A percentile compares a stretch with the other conserved stretches of the same genome.
Conservation (phyloP, 2,797 vertebrate species). For the Dallia pectoralis region DNA sequence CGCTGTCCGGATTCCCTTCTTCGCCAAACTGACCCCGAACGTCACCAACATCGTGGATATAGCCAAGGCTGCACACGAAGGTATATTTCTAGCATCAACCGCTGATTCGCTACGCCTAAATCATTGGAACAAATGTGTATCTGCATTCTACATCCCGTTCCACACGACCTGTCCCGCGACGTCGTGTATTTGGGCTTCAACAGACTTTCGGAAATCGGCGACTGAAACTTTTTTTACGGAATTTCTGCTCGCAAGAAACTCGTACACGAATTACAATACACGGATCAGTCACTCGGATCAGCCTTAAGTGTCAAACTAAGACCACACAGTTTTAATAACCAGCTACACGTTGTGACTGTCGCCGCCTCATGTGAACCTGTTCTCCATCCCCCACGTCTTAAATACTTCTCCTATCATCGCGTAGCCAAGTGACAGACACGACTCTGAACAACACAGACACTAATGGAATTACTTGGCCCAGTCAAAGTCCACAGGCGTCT, state of each 20-base stretch:
- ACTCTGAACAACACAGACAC: neutral
- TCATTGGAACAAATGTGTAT: too few species aligned
- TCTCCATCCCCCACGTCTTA: neutral
- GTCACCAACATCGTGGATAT: constrained; percentile 89
- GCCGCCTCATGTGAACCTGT: neutral
- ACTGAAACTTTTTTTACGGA: too few species aligned
- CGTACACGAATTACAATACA: too few species aligned
- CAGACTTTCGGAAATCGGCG: too few species aligned
- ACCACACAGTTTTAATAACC: neutral
- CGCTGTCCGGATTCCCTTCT: constrained; percentile 88
- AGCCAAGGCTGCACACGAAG: constrained; percentile 86
- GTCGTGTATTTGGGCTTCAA: neutral
- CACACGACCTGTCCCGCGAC: too few species aligned
- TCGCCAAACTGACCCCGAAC: constrained; percentile 95
- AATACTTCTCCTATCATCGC: neutral
- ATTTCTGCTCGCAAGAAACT: too few species aligned
- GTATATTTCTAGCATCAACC: constrained; percentile 55
- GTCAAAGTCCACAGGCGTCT: constrained; percentile 45
- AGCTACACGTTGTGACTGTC: neutral
- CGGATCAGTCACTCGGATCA: neutral
- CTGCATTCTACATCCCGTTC: too few species aligned
- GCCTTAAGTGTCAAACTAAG: neutral
- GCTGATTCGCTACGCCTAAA: neutral
- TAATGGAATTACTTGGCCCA: constrained; percentile 44
- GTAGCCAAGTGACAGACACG: neutral